A percentile compares a stretch with the other conserved stretches of the same genome.
Evolutionary conservation across 2,797 vertebrate species (phyloP).

Genomic region (Rhinatrema bivittatum): DNA sequence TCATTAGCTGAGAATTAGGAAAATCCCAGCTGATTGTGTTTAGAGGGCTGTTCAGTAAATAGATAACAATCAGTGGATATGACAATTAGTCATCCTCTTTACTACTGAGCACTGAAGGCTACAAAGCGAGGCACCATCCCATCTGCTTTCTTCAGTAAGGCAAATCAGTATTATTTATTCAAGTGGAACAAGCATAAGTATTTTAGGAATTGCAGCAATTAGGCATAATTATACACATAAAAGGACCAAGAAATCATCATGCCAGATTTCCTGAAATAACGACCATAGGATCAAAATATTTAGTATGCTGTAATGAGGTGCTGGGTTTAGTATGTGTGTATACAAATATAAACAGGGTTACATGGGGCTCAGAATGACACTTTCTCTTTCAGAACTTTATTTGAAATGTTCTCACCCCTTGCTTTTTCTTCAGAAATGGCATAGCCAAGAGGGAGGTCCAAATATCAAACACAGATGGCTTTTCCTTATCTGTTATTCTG

Average conservation of each 20-base stretch:
- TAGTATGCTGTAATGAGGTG: neutral
- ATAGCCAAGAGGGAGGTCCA: too few relatives aligned
- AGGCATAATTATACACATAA: neutral
- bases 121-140: accelerated
- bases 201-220: neutral
- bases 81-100: neutral
- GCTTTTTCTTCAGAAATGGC: too few relatives aligned
- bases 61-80: neutral
- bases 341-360: too few relatives aligned
- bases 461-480: too few relatives aligned
- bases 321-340: too few relatives aligned
- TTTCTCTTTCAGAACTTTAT: too few relatives aligned
- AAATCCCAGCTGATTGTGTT: constrained; percentile 32
- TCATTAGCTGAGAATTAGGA: constrained; percentile 15
- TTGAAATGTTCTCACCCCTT: too few relatives aligned
- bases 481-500: too few relatives aligned
- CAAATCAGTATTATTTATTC: constrained; percentile 5
- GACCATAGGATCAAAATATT: neutral
- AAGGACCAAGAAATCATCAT: neutral
- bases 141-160: neutral
- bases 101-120: neutral
- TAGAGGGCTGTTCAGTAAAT: neutral
- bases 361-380: too few relatives aligned
- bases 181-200: neutral
- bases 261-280: neutral